Conservation (phyloP, 2,113 vertebrate genomes). For the Bubo bubo region DNA sequence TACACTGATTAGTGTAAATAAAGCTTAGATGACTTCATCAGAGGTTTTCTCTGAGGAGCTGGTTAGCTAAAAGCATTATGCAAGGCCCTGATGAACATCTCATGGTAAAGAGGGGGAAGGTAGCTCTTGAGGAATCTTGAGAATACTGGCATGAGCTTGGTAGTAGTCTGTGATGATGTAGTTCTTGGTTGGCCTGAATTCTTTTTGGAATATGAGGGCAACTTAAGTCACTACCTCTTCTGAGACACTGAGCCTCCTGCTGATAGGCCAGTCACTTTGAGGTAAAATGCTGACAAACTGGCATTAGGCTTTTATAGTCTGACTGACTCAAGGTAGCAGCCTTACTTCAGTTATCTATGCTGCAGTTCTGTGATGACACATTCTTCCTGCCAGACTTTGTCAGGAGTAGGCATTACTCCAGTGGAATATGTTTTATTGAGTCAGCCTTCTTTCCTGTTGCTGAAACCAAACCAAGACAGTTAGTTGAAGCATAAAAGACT, state of each 20-base stretch:
- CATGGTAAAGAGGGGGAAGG: neutral
- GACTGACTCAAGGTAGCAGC: neutral
- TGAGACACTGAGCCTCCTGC: constrained; percentile 82
- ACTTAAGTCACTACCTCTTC: constrained; percentile 95
- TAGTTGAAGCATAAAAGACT: neutral
- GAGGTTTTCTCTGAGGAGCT: neutral
- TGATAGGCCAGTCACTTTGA: neutral
- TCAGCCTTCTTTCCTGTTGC: neutral
- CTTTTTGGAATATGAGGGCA: constrained; percentile 76
- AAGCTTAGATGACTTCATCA: neutral
- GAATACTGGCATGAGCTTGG: neutral
- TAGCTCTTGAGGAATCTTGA: neutral
- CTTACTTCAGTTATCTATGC: neutral
- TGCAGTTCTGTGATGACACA: neutral
- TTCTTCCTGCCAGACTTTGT: neutral
- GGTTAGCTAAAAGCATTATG: neutral
- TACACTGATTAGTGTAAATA: neutral
- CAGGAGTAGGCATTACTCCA: neutral
- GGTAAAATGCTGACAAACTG: neutral
- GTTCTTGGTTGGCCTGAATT: constrained; percentile 78
- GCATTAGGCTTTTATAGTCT: accelerated
- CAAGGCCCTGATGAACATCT: neutral
- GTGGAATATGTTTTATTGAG: neutral
- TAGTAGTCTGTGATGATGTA: constrained; percentile 81
- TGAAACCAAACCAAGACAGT: neutral